phyloP scores from a whole-genome alignment of 2,797 vertebrate species.

The Acanthornis magna region DNA sequence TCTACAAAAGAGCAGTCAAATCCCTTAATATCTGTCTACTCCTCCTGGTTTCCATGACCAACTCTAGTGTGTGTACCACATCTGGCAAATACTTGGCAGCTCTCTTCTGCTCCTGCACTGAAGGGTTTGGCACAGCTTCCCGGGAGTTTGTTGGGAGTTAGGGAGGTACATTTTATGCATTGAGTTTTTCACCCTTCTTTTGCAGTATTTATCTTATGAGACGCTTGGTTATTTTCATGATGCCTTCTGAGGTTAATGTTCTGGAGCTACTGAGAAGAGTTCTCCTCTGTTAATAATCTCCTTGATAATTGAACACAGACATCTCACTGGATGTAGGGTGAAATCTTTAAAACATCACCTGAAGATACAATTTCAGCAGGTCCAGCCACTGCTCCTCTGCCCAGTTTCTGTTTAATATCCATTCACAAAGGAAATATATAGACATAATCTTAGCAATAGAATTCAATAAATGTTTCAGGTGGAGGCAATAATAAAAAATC shows the following conservation, averaged over 20 bases:
- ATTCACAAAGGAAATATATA: background rate
- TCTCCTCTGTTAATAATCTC: background rate
- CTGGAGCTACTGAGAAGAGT: background rate
- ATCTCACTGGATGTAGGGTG: background rate
- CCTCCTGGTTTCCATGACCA: background rate
- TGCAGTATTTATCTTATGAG: background rate
- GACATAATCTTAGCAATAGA: background rate
- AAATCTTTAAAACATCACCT: background rate
- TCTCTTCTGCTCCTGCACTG: background rate
- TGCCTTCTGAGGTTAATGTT: background rate
- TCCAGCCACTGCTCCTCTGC: background rate
- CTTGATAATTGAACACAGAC: background rate
- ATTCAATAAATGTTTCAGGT: conserved; percentile 1
- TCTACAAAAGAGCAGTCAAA: background rate
- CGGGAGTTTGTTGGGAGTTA: background rate
- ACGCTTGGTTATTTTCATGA: background rate
- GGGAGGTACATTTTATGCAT: background rate
- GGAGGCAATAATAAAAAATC: background rate
- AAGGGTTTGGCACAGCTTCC: background rate
- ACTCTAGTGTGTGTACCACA: background rate
- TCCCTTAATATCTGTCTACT: background rate
- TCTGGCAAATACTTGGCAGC: background rate
- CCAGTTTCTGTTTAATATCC: background rate
- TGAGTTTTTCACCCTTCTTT: background rate
- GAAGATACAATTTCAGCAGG: background rate